Conservation (phyloP, 2,888 invertebrate species). For the Fragum sueziense region DNA sequence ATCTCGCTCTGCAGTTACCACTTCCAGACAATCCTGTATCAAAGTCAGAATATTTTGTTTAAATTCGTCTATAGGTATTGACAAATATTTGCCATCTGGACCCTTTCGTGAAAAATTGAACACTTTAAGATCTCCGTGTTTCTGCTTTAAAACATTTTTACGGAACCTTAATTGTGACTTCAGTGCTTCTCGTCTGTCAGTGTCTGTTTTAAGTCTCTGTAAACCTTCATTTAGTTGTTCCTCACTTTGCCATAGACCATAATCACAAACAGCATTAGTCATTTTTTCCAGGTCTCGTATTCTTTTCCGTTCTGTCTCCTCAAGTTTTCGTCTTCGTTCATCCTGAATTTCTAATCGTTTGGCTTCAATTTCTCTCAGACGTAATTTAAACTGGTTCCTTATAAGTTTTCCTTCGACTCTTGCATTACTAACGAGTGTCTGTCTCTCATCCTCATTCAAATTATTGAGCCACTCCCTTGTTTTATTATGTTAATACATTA, state of each 20-base stretch:
- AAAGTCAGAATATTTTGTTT: constrained; percentile 22
- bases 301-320: constrained; percentile 41
- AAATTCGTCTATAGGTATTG: constrained; percentile 20
- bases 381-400: constrained; percentile 33
- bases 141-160: constrained; percentile 44
- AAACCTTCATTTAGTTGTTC: constrained; percentile 50
- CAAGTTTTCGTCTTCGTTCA: constrained; percentile 24
- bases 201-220: constrained; percentile 17
- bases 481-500: constrained; percentile 52
- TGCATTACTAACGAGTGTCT: constrained; percentile 31
- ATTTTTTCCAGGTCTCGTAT: constrained; percentile 41
- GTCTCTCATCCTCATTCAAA: constrained; percentile 26
- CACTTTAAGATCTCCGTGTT: constrained; percentile 32
- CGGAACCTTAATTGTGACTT: constrained; percentile 46
- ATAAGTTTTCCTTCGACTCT: constrained; percentile 42
- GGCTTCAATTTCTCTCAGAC: constrained; percentile 44
- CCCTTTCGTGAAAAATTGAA: constrained; percentile 35
- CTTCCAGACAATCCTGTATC: background rate
- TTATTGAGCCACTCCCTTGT: constrained; percentile 47
- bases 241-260: constrained; percentile 58
- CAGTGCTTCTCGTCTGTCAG: constrained; percentile 30
- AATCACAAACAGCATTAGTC: constrained; percentile 53
- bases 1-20: background rate
- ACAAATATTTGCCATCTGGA: constrained; percentile 29
- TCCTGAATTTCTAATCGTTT: constrained; percentile 41